A percentile compares a stretch with the other conserved stretches of the same genome.
Evolutionary conservation across 2,888 invertebrate species (phyloP).

Genomic region (Mythimna pallens): DNA sequence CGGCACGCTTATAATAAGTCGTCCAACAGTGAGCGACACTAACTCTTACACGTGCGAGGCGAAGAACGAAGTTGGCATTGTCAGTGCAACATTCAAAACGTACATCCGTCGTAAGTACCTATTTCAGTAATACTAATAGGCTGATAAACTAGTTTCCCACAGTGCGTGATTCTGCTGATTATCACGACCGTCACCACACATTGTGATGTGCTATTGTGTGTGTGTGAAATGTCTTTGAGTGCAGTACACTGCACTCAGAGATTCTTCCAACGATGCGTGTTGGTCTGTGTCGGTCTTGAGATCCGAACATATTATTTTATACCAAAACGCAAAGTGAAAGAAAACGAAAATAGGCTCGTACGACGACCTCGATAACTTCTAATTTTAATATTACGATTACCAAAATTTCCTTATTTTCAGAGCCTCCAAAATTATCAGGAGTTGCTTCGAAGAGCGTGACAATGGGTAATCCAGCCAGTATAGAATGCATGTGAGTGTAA

Average conservation of each 20-base stretch:
- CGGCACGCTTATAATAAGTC: conserved; percentile 32
- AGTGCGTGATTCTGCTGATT: too few species aligned
- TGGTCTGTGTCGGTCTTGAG: too few species aligned
- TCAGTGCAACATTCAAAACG: neutral
- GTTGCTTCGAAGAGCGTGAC: conserved; percentile 4
- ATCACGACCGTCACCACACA: too few species aligned
- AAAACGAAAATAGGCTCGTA: too few species aligned
- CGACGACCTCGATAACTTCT: neutral
- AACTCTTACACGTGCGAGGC: conserved; percentile 37
- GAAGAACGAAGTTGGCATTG: conserved; percentile 22
- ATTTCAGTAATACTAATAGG: neutral
- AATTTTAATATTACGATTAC: neutral
- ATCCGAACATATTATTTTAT: too few species aligned
- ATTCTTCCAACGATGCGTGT: too few species aligned
- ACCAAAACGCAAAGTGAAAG: too few species aligned
- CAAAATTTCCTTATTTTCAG: conserved; percentile 17
- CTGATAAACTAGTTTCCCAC: neutral
- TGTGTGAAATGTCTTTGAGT: neutral
- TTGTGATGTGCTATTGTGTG: too few species aligned
- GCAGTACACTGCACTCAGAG: too few species aligned
- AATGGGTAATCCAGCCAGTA: conserved; percentile 14
- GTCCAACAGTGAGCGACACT: conserved; percentile 28
- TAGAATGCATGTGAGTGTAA: conserved; percentile 42
- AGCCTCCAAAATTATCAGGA: conserved; percentile 39
- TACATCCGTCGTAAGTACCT: neutral